Conservation (phyloP, 2,113 vertebrate genomes). For the Phainopepla nitens region DNA sequence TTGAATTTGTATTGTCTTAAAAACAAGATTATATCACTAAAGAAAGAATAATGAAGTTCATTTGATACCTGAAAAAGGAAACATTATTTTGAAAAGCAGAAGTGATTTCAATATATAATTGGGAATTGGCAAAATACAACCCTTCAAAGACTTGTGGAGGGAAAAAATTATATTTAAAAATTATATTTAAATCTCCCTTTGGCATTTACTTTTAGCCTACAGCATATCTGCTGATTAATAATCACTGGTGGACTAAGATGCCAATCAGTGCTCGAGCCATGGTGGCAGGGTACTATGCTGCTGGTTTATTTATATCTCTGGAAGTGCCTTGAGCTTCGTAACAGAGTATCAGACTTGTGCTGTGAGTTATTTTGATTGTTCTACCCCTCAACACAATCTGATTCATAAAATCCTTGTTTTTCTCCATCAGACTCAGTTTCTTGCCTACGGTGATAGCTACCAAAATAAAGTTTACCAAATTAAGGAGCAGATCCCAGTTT, state of each 20-base stretch:
- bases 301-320: background rate
- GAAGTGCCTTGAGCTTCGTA: background rate
- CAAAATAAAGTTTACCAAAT: background rate
- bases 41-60: background rate
- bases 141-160: background rate
- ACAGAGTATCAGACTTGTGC: background rate
- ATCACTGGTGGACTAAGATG: background rate
- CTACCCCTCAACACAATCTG: background rate
- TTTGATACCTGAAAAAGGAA: background rate
- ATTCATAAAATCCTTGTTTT: background rate
- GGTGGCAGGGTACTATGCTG: background rate
- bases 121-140: background rate
- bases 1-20: background rate
- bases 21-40: background rate
- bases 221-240: background rate
- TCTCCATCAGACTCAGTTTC: background rate
- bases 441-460: background rate
- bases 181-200: background rate
- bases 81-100: background rate
- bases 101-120: background rate
- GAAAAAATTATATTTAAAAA: no score
- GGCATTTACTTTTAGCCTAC: background rate
- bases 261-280: background rate
- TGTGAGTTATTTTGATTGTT: background rate
- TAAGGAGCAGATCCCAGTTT: background rate